Evolutionary conservation across 2,113 vertebrate genomes (phyloP).

Genomic region (Antigone vipio): DNA sequence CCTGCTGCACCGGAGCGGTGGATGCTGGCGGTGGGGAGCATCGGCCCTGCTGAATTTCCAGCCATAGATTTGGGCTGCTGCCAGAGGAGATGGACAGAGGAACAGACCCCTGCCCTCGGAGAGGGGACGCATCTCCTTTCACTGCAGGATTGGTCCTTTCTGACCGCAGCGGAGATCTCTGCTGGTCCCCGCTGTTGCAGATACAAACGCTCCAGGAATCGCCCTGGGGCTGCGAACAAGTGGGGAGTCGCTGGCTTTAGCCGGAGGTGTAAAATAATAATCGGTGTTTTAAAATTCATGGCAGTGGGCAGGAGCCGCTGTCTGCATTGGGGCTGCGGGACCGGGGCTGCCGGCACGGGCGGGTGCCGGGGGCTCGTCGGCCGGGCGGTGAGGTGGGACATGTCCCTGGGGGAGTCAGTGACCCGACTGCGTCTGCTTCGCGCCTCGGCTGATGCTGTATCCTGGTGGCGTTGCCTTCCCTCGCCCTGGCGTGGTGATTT

Average conservation of each 20-base stretch:
- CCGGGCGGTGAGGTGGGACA: accelerated
- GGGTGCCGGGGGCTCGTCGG: accelerated
- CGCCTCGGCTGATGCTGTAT: accelerated
- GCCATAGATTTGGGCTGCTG: neutral
- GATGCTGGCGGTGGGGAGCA: accelerated
- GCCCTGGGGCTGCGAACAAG: neutral
- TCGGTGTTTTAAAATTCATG: neutral
- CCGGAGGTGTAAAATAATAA: neutral
- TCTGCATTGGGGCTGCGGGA: neutral
- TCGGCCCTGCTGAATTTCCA: neutral
- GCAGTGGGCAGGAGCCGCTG: neutral
- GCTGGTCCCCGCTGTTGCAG: neutral
- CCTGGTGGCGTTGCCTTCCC: accelerated
- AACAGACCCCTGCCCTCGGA: neutral
- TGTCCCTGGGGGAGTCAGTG: neutral
- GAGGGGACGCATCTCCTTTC: neutral
- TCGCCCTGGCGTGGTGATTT: accelerated
- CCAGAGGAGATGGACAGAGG: neutral
- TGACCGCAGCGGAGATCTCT: accelerated
- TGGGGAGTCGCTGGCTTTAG: neutral
- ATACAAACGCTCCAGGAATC: accelerated
- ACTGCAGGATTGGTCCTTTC: neutral
- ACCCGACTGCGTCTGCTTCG: accelerated
- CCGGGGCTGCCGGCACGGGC: accelerated
- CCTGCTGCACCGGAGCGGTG: accelerated